Conservation (phyloP, 2,888 invertebrate genomes). For the Timandra comae region DNA sequence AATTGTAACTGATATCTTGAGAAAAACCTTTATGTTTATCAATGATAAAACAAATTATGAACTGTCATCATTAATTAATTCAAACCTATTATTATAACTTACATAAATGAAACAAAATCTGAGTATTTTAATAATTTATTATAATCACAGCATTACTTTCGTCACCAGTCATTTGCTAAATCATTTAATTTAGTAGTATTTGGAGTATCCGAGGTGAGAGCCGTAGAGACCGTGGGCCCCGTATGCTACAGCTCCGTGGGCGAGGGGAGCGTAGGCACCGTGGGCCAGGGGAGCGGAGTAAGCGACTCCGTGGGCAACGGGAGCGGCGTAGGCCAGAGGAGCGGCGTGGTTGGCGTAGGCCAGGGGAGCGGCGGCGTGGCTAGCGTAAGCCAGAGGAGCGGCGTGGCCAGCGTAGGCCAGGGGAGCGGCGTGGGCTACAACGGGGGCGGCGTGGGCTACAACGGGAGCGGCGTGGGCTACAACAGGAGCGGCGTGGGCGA, state of each 20-base stretch:
- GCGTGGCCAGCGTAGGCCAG: constrained; percentile 27
- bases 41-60: too few relatives aligned
- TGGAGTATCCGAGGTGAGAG: constrained; percentile 36
- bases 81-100: too few relatives aligned
- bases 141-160: constrained; percentile 37
- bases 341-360: constrained; percentile 27
- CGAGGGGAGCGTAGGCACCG: constrained; percentile 24
- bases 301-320: constrained; percentile 9
- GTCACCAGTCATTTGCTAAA: constrained; percentile 25
- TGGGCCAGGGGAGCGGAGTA: constrained; percentile 21
- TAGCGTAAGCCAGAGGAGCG: constrained; percentile 27
- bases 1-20: constrained; percentile 6
- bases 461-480: constrained; percentile 41
- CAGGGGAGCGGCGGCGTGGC: constrained; percentile 22
- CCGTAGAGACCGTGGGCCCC: constrained; percentile 37
- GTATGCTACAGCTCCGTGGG: constrained; percentile 27
- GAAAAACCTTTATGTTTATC: too few relatives aligned
- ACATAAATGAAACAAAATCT: not conserved
- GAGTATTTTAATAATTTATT: constrained; percentile 14
- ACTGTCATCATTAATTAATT: too few relatives aligned
- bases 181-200: constrained; percentile 24
- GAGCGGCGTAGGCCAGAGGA: constrained; percentile 21
- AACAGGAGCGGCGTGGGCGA: constrained; percentile 38
- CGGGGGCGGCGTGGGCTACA: constrained; percentile 38
- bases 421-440: constrained; percentile 34